These are phyloP conservation scores for Artibeus jamaicensis DNA, from an alignment of 2,797 vertebrate genomes.

Conservation along the genomic window DNA sequence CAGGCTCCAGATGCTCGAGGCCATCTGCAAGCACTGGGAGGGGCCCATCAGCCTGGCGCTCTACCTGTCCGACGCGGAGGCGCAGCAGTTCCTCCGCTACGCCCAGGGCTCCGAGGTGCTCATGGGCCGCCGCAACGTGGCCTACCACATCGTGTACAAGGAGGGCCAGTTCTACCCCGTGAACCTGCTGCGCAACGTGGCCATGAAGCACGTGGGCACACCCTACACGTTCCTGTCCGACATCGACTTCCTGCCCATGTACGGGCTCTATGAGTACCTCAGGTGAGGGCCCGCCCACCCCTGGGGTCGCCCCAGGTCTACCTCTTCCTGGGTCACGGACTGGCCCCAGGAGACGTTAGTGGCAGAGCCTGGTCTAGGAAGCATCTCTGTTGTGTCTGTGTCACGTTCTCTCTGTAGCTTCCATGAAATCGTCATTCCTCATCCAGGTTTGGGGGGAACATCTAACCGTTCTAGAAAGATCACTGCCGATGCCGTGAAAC, in stretches of 20 bases:
- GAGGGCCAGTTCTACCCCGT: slow-evolving; percentile 99
- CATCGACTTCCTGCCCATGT: slow-evolving; percentile 99
- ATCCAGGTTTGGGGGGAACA: background rate
- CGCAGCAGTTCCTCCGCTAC: slow-evolving; percentile 98
- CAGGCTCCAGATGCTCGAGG: slow-evolving; percentile 99
- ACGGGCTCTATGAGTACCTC: slow-evolving; percentile 98
- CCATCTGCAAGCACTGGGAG: slow-evolving; percentile 99
- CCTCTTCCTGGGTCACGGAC: background rate
- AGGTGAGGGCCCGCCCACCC: slow-evolving; percentile 83
- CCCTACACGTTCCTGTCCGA: slow-evolving; percentile 98
- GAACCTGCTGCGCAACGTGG: slow-evolving; percentile 96
- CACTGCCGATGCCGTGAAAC: background rate
- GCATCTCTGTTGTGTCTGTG: background rate
- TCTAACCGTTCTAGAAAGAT: background rate
- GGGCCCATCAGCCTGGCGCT: slow-evolving; percentile 98
- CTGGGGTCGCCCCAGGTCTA: accelerated
- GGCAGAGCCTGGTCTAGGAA: background rate
- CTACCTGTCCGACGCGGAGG: slow-evolving; percentile 97
- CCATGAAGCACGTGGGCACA: slow-evolving; percentile 96
- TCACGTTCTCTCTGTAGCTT: background rate
- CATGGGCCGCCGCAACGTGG: slow-evolving; percentile 94
- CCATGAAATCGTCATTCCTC: background rate
- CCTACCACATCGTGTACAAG: slow-evolving; percentile 99
- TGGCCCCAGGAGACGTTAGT: accelerated
- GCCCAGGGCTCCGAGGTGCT: slow-evolving; percentile 98